phyloP scores from a whole-genome alignment of 2,888 invertebrate species.

The Parnassius orleans region DNA sequence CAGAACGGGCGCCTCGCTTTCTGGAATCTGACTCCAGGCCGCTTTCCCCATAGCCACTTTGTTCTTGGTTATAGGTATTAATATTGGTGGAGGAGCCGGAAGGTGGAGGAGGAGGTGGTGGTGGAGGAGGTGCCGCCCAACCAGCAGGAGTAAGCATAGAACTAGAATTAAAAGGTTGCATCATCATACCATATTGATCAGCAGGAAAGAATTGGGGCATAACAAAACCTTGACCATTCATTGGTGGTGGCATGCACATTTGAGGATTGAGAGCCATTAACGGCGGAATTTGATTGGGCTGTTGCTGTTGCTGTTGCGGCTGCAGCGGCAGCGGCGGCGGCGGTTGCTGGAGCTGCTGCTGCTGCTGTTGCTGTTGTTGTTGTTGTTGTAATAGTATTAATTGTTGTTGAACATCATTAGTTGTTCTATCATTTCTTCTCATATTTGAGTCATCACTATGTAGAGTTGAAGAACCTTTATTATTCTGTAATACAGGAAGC shows the following conservation, averaged over 20 bases:
- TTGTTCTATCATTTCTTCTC: conserved; percentile 35
- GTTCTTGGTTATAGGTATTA: conserved; percentile 48
- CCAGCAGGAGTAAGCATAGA: conserved; percentile 48
- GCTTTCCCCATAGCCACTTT: conserved; percentile 63
- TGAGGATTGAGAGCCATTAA: conserved; percentile 68
- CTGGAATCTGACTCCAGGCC: conserved; percentile 76
- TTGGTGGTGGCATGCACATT: conserved; percentile 63
- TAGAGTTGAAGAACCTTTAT: conserved; percentile 44
- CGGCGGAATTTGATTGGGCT: conserved; percentile 57
- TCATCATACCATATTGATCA: conserved; percentile 71
- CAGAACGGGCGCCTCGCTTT: conserved; percentile 59
- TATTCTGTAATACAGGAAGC: conserved; percentile 43
- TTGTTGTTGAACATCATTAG: conserved; percentile 39
- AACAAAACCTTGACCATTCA: conserved; percentile 58
- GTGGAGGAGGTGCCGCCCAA: conserved; percentile 63
- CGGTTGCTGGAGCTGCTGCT: conserved; percentile 27
- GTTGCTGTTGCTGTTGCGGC: conserved; percentile 33
- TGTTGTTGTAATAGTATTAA: background rate
- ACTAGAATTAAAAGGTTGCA: conserved; percentile 44
- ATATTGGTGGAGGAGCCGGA: conserved; percentile 47
- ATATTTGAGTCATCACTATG: conserved; percentile 32
- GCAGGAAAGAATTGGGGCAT: conserved; percentile 67
- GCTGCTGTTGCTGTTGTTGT: conserved; percentile 27
- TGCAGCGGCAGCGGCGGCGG: background rate
- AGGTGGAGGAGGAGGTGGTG: conserved; percentile 65